Base-by-base conservation (phyloP, 2,888 invertebrate genomes). In the Pheosia tremula region DNA sequence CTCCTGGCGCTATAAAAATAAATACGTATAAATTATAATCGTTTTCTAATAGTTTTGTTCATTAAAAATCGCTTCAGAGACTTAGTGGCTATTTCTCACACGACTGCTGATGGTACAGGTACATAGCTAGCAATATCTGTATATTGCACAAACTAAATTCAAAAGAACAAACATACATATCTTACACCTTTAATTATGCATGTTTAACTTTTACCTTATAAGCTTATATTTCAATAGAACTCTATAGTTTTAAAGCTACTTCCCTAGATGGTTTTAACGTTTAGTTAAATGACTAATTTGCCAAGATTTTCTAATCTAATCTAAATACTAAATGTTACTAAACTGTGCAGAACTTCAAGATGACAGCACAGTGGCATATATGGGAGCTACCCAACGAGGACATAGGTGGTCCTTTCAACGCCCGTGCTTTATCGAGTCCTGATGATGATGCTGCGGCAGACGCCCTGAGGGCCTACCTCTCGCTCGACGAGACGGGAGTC, bases 331-430 rank as follows among this genome's bases (percentile, higher is more conserved):
- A 49, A 49, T 50, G 11, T 3, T 24, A 8, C 43, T 60, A 61
- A 58, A 60, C 37, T 59, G 24, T 61, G 58, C 83, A 95, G 95
- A 94, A 94, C 74, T 95, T 95, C 82, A 94, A 95, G 82, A 95
- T 95, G 87, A 92, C 94, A 24, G 94, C 95, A 69, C 93, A 94
- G 64, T 90, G 83, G 74, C 91, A 92, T 63, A 85, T 94, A 39
- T 90, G 94, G 87, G 91, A 94, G 64, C 84, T 89, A 41, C 86
- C 94, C 2, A 93, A 89, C 56, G 94, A 95, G 57, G 95, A 96
- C 71, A 84, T 95, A 13, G 92, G 94, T 0, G 93, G 96, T 36
- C 85, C 95, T 0, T 96, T 96, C 84, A 96, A 96, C 79, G 96
- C 96, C 0, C 87, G 94, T 64, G 92, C 80, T 62, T 86, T 75